Base-by-base conservation (phyloP, 2,888 invertebrate genomes). In the Drosophila quasianomalipes region DNA sequence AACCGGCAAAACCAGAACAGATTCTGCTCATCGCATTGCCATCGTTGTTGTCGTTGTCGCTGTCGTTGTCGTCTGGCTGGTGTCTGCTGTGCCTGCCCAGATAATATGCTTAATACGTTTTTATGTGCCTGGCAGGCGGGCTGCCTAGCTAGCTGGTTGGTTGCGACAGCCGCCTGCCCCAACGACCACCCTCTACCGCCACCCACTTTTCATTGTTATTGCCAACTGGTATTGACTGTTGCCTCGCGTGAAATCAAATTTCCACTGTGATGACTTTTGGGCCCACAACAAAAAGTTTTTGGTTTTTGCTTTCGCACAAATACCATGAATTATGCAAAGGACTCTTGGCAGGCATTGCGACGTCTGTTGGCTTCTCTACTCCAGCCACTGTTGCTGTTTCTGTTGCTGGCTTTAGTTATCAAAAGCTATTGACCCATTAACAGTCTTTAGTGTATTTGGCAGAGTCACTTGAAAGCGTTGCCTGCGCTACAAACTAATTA, bases 81-180 rank as follows among this genome's bases (percentile, higher is more conserved):
- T 75, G 89, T 78, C 81, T 72, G 63, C 82, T 80, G 71, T 78
- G 78, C 74, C 76, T 79, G 86, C 76, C 82, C 76, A 89, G 87
- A 87, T 87, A 90, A 87, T 87, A 85, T 83, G 91, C 87, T 86
- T 90, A 90, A 87, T 89, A 89, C 87, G 89, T 90, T 90, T 89
- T 87, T 90, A 90, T 86, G 90, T 81, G 86, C 72, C 73, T 68
- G 73, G 65, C 81, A 65, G 70, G 53, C 74, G 61, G 52, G 53
- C 62, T 65, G 41, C 26, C 47, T 26, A 39, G 44, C 41, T 47
- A 68, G 44, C 44, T 30, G 22, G 12, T 44, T 44, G 44, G 44
- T 9, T 22, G 12, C 22, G 22, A 44, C 44, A 44, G 22, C 55
- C 37, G 28, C 4, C 10, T 12, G 19, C 35, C 1, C 7, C 31